These are phyloP conservation scores for Poecile atricapillus DNA, from an alignment of 2,113 vertebrate species.

Conservation along the genomic window DNA sequence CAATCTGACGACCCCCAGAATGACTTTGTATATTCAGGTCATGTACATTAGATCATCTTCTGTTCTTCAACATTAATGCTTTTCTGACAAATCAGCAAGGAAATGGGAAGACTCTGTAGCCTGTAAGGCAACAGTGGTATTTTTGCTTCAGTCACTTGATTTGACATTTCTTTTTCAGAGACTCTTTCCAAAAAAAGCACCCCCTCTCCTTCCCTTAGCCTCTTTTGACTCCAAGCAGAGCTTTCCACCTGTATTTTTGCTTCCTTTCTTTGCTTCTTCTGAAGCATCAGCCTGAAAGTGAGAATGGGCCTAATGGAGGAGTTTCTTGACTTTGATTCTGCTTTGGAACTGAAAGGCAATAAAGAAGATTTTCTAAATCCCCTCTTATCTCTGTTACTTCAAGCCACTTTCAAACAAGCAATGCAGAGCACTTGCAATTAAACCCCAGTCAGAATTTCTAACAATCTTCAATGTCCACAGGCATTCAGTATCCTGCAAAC, in stretches of 20 bases:
- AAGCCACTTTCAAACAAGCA: not conserved
- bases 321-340: not conserved
- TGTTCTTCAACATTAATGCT: not conserved
- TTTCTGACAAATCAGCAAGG: not conserved
- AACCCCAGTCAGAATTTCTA: not conserved
- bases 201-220: not conserved
- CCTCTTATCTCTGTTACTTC: not conserved
- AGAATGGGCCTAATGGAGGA: not conserved
- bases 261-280: not conserved
- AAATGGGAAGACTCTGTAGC: not conserved
- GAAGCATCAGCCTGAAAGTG: not conserved
- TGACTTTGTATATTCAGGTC: not conserved
- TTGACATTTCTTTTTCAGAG: conserved; percentile 21
- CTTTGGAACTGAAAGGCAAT: not conserved
- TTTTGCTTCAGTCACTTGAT: conserved; percentile 52
- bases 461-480: not conserved
- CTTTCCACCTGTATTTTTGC: not conserved
- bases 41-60: not conserved
- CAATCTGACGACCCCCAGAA: not conserved
- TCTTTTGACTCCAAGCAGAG: not conserved
- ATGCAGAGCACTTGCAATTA: not conserved
- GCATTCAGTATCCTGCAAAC: not conserved
- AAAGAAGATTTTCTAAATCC: not conserved
- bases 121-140: conserved; percentile 26
- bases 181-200: not conserved